Evolutionary conservation across 92 coral and sea anemone species (phyloP), one percentile per base, ranked within the genome.

Genomic region (Diadumene lineata): DNA sequence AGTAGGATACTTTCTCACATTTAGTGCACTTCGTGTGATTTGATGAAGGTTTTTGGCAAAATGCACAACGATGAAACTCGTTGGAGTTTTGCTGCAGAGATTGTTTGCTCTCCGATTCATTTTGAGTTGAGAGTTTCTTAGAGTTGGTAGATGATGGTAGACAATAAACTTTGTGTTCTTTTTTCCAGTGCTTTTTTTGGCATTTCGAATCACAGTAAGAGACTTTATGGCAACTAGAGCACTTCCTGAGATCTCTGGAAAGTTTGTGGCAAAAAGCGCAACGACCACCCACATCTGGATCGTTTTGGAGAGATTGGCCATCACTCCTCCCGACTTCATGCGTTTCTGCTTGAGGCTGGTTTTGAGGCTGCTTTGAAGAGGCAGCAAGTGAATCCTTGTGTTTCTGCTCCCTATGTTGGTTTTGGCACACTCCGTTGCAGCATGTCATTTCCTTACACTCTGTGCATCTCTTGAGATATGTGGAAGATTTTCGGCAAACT

Each of bases 351-450:
- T n/a, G n/a, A n/a, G n/a, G n/a, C n/a, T n/a, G n/a, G n/a, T n/a
- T n/a, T n/a, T n/a, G n/a, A n/a, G n/a, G n/a, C n/a, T n/a, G n/a
- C n/a, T n/a, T n/a, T n/a, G n/a, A n/a, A n/a, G n/a, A n/a, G n/a
- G n/a, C n/a, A 8, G 17, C 9, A 44, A 9, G 17, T 8, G 9
- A 44, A 9, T 44, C 10, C 63, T 57, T 79, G 51, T 79, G 83
- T 9, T 79, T 22, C 11, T 61, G 56, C 83, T 34, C 69, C 66
- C 2, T n/a, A 22, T 21, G 22, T 46, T 53, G 58, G 3, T 15
- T 16, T 74, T 83, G 87, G 61, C 87, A 83, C n/a, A 50, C 66
- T 31, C 50, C 58, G 21, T 77, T 56, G 34, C 87, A 83, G 53
- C 77, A 83, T 22, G 67, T 60, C 43, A 70, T 78, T 26, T 65